Evolutionary conservation across 2,797 vertebrate genomes (phyloP), one percentile per base, ranked within the genome.

Genomic region (Odontamblyopus lacepedii): DNA sequence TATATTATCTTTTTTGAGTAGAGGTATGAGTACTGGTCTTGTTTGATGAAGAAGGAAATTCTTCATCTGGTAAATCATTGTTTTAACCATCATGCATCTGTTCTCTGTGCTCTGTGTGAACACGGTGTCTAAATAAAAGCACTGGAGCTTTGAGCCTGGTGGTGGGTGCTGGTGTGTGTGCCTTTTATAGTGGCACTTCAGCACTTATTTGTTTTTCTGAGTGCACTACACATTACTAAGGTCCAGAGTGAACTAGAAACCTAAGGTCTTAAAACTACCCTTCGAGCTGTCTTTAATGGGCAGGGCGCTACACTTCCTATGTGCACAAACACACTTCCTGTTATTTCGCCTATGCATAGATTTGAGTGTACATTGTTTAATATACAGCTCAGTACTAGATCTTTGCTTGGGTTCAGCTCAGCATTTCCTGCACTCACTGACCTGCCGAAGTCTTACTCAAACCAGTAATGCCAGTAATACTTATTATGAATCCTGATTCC

Each of bases 261-360:
- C 18, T 3, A 62, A n/a, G 18, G 18, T 62, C 23, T 62, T 63
- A 38, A 38, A 63, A 63, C 26, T 30, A 32, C 29, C 27, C 59
- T 61, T 6, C 6, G 11, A 61, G 59, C 59, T 61, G 27, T 30
- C 27, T 5, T 32, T 9, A 73, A 55, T 66, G 68, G 53, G 61
- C 74, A 75, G 16, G 0, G 72, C 80, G 63, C 50, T 81, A 63
- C 72, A 81, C 78, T 76, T 86, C 85, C 84, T 78, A 69, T 68
- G 75, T 85, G 48, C 77, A 80, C 44, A 79, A 80, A 75, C 77
- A 71, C 30, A 73, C 79, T 82, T 88, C 88, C 83, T 88, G 77
- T 83, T 85, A 74, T 84, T 80, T 72, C 55, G 15, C 2, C 15
- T 29, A 29, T 61, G 29, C 29, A 32, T 61, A 32, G 30, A 19